Evolutionary conservation across 2,113 vertebrate species (phyloP).

Genomic region (Alexandromys fortis): DNA sequence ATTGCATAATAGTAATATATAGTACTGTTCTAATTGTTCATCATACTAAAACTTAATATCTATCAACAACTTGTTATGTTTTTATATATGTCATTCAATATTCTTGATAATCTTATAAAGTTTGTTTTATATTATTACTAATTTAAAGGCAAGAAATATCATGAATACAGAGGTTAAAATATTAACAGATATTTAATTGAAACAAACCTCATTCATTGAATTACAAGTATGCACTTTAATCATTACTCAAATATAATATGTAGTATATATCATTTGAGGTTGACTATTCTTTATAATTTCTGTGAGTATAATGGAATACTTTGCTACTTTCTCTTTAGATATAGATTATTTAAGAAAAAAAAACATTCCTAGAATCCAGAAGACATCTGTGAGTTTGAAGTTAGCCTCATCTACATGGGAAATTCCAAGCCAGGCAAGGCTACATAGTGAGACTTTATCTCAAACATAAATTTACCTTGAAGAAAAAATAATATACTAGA

Average conservation of each 20-base stretch:
- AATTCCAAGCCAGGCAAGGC: not conserved
- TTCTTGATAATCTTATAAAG: not conserved
- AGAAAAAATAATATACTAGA: not conserved
- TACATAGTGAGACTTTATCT: not conserved
- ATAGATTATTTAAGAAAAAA: conserved; percentile 23
- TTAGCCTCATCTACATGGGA: not conserved
- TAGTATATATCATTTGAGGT: not conserved
- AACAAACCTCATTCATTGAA: not conserved
- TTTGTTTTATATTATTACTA: not conserved
- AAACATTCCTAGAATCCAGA: not conserved
- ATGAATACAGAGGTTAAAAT: not conserved
- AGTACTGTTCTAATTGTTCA: not conserved
- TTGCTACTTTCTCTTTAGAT: conserved; percentile 9
- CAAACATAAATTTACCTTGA: not conserved
- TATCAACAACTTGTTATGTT: not conserved
- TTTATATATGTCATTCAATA: not conserved
- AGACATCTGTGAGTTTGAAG: not conserved
- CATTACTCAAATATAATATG: not conserved
- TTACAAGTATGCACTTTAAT: not conserved
- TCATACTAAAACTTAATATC: not conserved
- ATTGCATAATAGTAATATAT: not conserved
- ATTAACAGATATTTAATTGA: not conserved
- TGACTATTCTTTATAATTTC: conserved; percentile 21
- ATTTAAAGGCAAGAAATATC: conserved; percentile 37
- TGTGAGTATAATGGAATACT: conserved; percentile 4